A percentile compares a stretch with the other conserved stretches of the same genome.
phyloP scores from a whole-genome alignment of 2,888 invertebrate genomes.

The Netelia inedita region DNA sequence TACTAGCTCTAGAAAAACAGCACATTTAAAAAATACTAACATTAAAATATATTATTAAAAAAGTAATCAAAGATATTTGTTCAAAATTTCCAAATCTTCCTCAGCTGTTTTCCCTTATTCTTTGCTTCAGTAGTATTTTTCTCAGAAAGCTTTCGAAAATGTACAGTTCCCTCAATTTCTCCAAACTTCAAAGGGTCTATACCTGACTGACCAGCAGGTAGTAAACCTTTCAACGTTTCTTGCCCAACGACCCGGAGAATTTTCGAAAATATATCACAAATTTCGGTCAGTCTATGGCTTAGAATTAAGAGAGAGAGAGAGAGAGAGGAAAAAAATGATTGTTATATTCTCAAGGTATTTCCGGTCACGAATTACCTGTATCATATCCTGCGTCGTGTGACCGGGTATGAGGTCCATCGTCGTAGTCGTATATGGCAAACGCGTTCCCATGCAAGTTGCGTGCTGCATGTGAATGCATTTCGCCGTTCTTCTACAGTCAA shows the following conservation, averaged over 20 bases:
- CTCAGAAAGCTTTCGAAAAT: conserved; percentile 5
- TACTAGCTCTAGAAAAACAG: too few species aligned
- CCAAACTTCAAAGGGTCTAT: neutral
- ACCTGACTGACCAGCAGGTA: conserved; percentile 50
- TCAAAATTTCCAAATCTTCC: neutral
- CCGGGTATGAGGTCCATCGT: conserved; percentile 91
- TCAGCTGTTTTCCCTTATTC: neutral
- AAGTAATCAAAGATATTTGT: too few species aligned
- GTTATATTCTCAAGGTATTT: neutral
- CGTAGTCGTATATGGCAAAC: conserved; percentile 91
- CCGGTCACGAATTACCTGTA: conserved; percentile 73
- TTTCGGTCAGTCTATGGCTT: neutral
- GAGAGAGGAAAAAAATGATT: neutral
- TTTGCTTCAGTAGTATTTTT: neutral
- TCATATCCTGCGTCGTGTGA: conserved; percentile 88
- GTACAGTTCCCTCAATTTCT: neutral
- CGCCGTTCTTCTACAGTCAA: conserved; percentile 89
- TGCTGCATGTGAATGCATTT: conserved; percentile 89
- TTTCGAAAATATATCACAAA: neutral
- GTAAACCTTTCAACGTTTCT: conserved; percentile 41
- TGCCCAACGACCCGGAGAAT: conserved; percentile 19
- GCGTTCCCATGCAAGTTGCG: conserved; percentile 91
- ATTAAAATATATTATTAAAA: neutral
- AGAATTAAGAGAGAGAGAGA: neutral
- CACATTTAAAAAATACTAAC: neutral